A percentile compares a stretch with the other conserved stretches of the same genome.
Evolutionary conservation across 2,797 vertebrate genomes (phyloP).

Genomic region (Darevskia nairensis): DNA sequence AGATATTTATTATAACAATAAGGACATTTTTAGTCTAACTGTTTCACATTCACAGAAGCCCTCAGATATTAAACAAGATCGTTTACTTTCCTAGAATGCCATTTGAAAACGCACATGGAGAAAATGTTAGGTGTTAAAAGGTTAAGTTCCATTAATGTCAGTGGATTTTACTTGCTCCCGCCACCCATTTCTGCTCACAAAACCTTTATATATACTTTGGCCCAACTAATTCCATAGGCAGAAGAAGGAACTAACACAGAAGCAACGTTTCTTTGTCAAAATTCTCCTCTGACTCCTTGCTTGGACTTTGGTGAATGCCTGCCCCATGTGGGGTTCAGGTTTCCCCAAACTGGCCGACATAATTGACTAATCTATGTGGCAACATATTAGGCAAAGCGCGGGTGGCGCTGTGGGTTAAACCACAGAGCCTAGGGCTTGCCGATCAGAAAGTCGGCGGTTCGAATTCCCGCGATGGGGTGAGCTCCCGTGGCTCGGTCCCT

Average conservation of each 20-base stretch:
- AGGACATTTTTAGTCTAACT: conserved; percentile 67
- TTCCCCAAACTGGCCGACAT: background rate
- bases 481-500: too few relatives aligned
- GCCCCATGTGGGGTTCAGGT: background rate
- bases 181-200: background rate
- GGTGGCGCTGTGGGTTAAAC: too few relatives aligned
- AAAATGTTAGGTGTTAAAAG: conserved; percentile 63
- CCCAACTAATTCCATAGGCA: conserved; percentile 8
- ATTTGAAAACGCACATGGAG: conserved; percentile 52
- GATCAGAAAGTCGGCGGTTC: too few relatives aligned
- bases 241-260: background rate
- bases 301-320: background rate
- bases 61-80: conserved; percentile 62
- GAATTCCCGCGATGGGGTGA: too few relatives aligned
- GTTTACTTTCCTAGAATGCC: conserved; percentile 62
- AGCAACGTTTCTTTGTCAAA: background rate
- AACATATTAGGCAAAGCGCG: background rate
- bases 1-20: conserved; percentile 74
- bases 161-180: conserved; percentile 50
- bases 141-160: conserved; percentile 68
- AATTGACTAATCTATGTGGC: background rate
- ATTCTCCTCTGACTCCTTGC: too few relatives aligned
- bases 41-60: conserved; percentile 61
- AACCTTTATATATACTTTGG: conserved; percentile 32
- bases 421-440: too few relatives aligned